Evolutionary conservation across 2,888 invertebrate species (phyloP).

Genomic region (Andrena flavipes): DNA sequence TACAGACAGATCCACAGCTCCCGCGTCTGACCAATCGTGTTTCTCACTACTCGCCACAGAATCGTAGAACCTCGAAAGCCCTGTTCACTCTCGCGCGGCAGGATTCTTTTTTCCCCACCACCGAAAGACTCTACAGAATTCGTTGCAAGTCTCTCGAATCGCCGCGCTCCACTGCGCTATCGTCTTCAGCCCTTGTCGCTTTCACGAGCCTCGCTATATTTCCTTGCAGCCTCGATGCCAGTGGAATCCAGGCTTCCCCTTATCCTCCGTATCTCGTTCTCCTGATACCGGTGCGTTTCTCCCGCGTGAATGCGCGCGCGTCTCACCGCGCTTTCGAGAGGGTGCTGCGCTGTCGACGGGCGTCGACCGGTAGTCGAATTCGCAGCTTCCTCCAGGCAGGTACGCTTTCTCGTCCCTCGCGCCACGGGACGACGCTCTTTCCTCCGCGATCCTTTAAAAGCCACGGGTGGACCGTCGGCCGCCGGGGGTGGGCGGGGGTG

Average conservation of each 20-base stretch:
- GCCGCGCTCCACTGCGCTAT: too few relatives aligned
- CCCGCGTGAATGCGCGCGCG: constrained; percentile 65
- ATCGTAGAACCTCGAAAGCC: too few relatives aligned
- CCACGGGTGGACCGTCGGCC: background rate
- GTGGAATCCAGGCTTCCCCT: background rate
- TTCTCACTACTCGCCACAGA: too few relatives aligned
- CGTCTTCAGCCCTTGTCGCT: too few relatives aligned
- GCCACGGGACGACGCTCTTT: constrained; percentile 3
- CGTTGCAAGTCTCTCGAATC: too few relatives aligned
- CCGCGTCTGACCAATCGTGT: too few relatives aligned
- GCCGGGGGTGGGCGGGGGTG: background rate
- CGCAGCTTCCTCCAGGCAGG: constrained; percentile 77
- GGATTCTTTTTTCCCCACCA: too few relatives aligned
- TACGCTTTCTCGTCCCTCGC: constrained; percentile 42
- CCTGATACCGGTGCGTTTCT: constrained; percentile 43
- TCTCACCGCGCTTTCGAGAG: constrained; percentile 52
- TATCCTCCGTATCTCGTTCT: background rate
- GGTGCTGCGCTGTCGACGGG: constrained; percentile 75
- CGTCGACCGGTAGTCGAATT: constrained; percentile 83
- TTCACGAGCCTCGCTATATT: too few relatives aligned
- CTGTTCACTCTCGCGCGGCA: too few relatives aligned
- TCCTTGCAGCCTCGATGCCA: too few relatives aligned
- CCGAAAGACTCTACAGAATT: too few relatives aligned
- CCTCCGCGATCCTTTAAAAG: constrained; percentile 37
- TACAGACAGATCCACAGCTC: too few relatives aligned